Evolutionary conservation across 2,113 vertebrate species (phyloP), one percentile per base, ranked within the genome.

Genomic region (Sebastes fasciatus): DNA sequence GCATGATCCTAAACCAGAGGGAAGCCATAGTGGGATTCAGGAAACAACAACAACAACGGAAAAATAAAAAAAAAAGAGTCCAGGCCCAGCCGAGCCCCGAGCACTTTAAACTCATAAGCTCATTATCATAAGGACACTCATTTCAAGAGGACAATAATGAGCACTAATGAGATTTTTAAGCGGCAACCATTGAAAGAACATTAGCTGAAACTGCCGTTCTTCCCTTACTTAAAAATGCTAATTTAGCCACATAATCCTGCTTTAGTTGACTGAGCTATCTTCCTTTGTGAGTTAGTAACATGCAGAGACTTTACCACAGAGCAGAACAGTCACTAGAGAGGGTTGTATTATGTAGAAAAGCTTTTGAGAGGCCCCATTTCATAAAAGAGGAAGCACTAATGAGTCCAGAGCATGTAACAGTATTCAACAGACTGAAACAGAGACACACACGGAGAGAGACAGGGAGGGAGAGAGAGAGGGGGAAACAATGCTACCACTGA

Each of bases 131-230:
- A 88, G 70, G 61, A 79, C 85, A 62, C 48, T 86, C 60, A 65
- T 72, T 80, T 91, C 58, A 86, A 85, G 79, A 77, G 75, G 79
- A 80, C 84, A 87, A 77, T 62, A 88, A 90, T 84, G 55, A 89
- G 57, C 72, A 52, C 80, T 86, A 88, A 89, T 88, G 83, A 68
- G 45, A 86, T 78, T 88, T 88, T 85, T 74, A 51, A 86, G 62
- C 42, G 23, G 55, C 12, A 74, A 61, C 80, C 74, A 64, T 55
- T 82, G 62, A 79, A 76, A 72, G 19, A 82, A 55, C 63, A 82
- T 83, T 80, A 77, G 71, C 79, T 66, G 26, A 83, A 83, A 58
- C 67, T 55, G 72, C 34, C 23, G 14, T 48, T 75, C 48, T n/a
- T 75, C 52, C 43, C 61, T 84, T 78, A 60, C 61, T 89, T 84